Percentiles rank a stretch among this genome's conserved stretches.
Conservation (phyloP, 2,113 vertebrate species). For the Rhynchopsitta pachyrhyncha region DNA sequence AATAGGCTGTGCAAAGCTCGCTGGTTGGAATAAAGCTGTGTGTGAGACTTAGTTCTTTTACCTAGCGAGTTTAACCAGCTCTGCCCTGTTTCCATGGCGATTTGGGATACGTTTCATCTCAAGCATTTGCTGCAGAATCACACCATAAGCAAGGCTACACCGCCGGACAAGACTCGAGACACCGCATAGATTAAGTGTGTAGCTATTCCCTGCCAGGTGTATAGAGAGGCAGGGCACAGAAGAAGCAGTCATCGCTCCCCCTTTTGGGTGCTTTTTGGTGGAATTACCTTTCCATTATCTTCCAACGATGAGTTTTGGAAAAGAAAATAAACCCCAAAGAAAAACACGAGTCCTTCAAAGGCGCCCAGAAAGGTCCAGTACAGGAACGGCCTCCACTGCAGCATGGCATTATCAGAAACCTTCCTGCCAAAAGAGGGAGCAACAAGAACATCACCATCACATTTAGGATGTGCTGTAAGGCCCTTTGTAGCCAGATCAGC, state of each 20-base stretch:
- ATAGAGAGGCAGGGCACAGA: not conserved
- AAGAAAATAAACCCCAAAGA: slow-evolving; percentile 90
- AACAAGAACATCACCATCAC: not conserved
- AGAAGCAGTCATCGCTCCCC: not conserved
- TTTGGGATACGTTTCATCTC: not conserved
- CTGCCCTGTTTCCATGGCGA: slow-evolving; percentile 43
- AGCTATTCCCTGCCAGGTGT: not conserved
- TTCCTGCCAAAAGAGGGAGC: slow-evolving; percentile 75
- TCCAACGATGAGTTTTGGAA: slow-evolving; percentile 88
- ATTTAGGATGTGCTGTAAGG: fast-evolving
- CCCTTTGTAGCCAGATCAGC: not conserved
- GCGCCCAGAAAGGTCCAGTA: slow-evolving; percentile 92
- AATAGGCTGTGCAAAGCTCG: fast-evolving
- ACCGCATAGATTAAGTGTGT: not conserved
- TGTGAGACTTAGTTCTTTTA: not conserved
- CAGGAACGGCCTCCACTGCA: slow-evolving; percentile 90
- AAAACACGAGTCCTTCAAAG: slow-evolving; percentile 93
- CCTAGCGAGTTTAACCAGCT: slow-evolving; percentile 3
- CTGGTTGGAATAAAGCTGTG: not conserved
- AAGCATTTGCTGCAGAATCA: slow-evolving; percentile 35
- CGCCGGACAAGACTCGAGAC: not conserved
- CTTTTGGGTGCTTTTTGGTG: not conserved
- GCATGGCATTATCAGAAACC: slow-evolving; percentile 92
- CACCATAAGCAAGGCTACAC: slow-evolving; percentile 18
- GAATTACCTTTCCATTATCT: slow-evolving; percentile 89